phyloP scores from a whole-genome alignment of 2,888 invertebrate species.

The Choreutis nemorana region DNA sequence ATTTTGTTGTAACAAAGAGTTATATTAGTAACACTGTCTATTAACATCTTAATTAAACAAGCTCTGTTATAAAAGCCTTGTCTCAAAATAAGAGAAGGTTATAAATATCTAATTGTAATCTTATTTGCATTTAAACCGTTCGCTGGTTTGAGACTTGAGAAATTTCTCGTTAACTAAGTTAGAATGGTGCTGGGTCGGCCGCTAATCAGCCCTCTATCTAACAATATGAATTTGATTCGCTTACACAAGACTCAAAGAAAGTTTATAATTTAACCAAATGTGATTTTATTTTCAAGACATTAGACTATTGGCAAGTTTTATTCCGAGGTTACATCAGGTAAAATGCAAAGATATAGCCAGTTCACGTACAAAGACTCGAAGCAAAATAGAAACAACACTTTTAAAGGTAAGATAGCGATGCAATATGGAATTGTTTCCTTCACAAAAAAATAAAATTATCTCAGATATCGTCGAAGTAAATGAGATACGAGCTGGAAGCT shows the following conservation, averaged over 20 bases:
- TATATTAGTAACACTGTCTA: conserved; percentile 14
- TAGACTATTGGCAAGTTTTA: too few species aligned
- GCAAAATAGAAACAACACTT: too few species aligned
- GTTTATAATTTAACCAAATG: background rate
- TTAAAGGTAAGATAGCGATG: too few species aligned
- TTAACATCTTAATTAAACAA: conserved; percentile 26
- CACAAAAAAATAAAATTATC: too few species aligned
- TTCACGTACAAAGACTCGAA: too few species aligned
- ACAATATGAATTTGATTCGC: conserved; percentile 18
- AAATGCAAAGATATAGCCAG: too few species aligned
- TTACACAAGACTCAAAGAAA: conserved; percentile 3
- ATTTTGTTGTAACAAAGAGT: too few species aligned
- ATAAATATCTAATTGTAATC: conserved; percentile 42
- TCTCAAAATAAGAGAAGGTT: conserved; percentile 28
- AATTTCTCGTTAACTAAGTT: conserved; percentile 19
- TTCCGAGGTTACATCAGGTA: too few species aligned
- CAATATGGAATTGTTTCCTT: too few species aligned
- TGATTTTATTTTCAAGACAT: background rate
- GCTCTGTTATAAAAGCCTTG: conserved; percentile 26
- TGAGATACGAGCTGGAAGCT: too few species aligned
- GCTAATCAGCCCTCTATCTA: conserved; percentile 10
- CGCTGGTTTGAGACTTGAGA: conserved; percentile 20
- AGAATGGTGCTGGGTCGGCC: conserved; percentile 6
- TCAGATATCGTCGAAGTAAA: too few species aligned
- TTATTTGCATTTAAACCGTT: conserved; percentile 40